phyloP scores from a whole-genome alignment of 2,113 vertebrate genomes.

The Oreochromis spilurus region DNA sequence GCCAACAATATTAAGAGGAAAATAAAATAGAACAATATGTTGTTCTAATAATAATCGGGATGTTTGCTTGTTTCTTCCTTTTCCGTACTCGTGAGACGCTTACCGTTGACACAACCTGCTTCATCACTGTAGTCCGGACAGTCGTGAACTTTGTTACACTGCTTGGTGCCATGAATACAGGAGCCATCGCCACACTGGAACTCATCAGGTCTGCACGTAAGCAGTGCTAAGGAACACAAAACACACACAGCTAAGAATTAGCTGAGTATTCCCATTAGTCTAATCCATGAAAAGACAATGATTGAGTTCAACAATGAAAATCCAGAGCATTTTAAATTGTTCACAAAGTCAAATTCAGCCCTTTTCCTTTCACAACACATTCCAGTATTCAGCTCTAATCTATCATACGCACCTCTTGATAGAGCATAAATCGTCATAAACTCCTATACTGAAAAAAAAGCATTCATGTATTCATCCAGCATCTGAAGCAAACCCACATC shows the following conservation, averaged over 20 bases:
- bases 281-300: neutral
- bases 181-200: conserved; percentile 92
- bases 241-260: neutral
- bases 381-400: conserved; percentile 30
- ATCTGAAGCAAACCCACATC: conserved; percentile 3
- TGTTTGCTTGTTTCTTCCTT: neutral
- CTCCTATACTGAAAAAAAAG: conserved; percentile 9
- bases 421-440: neutral
- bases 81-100: neutral
- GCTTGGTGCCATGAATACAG: conserved; percentile 86
- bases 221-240: conserved; percentile 71
- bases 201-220: conserved; percentile 87
- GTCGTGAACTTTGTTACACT: conserved; percentile 87
- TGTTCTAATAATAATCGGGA: neutral
- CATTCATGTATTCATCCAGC: conserved; percentile 19
- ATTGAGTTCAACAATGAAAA: neutral
- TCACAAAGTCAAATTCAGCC: neutral
- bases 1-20: neutral
- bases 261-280: neutral
- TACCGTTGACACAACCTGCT: conserved; percentile 86
- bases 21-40: neutral
- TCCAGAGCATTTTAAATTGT: neutral
- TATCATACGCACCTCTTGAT: neutral
- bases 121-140: conserved; percentile 91
- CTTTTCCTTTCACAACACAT: neutral